A percentile compares a stretch with the other conserved stretches of the same genome.
These are phyloP conservation scores for Idris sp. DNA, from an alignment of 1,140 invertebrate genomes.

Conservation along the genomic window DNA sequence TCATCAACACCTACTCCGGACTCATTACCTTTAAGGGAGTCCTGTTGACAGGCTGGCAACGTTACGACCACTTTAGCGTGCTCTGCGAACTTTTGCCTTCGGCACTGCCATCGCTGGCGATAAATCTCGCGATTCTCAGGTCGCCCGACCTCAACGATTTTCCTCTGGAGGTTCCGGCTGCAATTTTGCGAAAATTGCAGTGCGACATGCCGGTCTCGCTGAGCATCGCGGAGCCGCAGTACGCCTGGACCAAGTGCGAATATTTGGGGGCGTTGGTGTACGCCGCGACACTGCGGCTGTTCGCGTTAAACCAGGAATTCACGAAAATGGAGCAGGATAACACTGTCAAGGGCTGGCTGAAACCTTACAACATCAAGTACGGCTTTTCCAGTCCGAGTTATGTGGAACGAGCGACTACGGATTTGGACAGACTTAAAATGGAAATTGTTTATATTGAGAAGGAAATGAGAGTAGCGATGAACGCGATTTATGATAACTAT, in stretches of 20 bases:
- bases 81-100: slow-evolving; percentile 86
- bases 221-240: slow-evolving; percentile 72
- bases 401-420: slow-evolving; percentile 83
- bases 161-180: slow-evolving; percentile 63
- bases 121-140: slow-evolving; percentile 79
- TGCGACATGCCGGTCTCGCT: slow-evolving; percentile 70
- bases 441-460: slow-evolving; percentile 81
- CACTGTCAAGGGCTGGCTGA: slow-evolving; percentile 84
- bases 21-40: slow-evolving; percentile 80
- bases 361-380: slow-evolving; percentile 87
- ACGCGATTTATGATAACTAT: slow-evolving; percentile 85
- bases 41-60: slow-evolving; percentile 85
- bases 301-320: slow-evolving; percentile 68
- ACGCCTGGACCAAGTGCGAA: slow-evolving; percentile 73
- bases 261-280: slow-evolving; percentile 71
- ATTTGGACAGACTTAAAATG: slow-evolving; percentile 82
- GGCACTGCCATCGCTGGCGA: slow-evolving; percentile 84
- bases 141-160: slow-evolving; percentile 67
- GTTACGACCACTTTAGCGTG: slow-evolving; percentile 90
- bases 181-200: slow-evolving; percentile 63
- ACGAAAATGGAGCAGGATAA: slow-evolving; percentile 73
- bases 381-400: slow-evolving; percentile 86
- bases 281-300: slow-evolving; percentile 65
- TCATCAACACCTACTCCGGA: slow-evolving; percentile 79
- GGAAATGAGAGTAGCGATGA: slow-evolving; percentile 82